A percentile compares a stretch with the other conserved stretches of the same genome.
Conservation (phyloP, 1,140 invertebrate species). For the Yoshiicerus persimilis region DNA sequence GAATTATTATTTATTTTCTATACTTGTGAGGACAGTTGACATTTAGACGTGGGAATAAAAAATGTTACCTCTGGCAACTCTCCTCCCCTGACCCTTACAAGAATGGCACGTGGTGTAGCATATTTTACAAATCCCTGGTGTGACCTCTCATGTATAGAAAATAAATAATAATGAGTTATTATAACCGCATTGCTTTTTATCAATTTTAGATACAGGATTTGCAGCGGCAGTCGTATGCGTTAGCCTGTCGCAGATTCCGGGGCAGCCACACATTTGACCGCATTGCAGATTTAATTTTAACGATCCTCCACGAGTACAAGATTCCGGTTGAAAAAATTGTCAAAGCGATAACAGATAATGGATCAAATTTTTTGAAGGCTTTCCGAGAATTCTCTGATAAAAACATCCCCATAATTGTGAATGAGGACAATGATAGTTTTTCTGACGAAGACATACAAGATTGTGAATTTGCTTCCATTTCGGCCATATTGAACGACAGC, state of each 20-base stretch:
- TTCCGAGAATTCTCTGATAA: constrained; percentile 35
- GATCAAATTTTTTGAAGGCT: constrained; percentile 48
- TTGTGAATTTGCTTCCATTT: neutral
- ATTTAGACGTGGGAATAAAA: too few species aligned
- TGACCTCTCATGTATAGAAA: too few species aligned
- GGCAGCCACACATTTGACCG: constrained; percentile 43
- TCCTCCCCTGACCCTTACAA: too few species aligned
- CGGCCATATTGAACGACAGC: too few species aligned
- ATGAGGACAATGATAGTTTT: neutral
- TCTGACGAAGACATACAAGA: neutral
- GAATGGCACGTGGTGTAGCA: too few species aligned
- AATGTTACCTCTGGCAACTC: too few species aligned
- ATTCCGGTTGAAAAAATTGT: constrained; percentile 43
- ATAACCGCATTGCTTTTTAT: too few species aligned
- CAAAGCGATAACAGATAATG: constrained; percentile 49
- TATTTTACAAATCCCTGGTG: too few species aligned
- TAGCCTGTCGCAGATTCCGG: constrained; percentile 42
- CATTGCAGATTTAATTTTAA: constrained; percentile 34
- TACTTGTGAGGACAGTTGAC: neutral
- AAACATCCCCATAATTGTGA: neutral
- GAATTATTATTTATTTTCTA: neutral
- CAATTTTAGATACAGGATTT: too few species aligned
- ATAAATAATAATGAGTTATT: too few species aligned
- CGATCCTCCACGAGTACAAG: constrained; percentile 42
- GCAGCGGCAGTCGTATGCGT: neutral